A percentile compares a stretch with the other conserved stretches of the same genome.
Evolutionary conservation across 2,888 invertebrate genomes (phyloP).

Genomic region (Lasioglossum figueresi): DNA sequence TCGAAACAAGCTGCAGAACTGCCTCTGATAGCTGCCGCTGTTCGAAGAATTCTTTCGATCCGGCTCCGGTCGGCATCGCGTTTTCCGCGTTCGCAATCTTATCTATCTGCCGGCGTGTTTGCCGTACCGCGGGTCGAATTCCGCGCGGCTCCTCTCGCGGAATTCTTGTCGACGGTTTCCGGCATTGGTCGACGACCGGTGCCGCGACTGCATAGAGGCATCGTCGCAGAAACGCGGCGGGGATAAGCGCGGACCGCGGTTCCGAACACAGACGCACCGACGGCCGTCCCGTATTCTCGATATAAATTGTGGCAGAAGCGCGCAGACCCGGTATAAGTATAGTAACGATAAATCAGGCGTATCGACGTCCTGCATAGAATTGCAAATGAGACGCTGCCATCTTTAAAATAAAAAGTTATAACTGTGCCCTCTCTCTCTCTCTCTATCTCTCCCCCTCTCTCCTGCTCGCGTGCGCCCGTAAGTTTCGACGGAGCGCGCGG

Average conservation of each 20-base stretch:
- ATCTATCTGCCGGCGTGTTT: not conserved
- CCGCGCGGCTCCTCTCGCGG: not conserved
- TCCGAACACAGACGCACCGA: conserved; percentile 8
- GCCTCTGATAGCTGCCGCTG: not conserved
- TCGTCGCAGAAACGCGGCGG: not conserved
- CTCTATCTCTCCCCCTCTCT: conserved; percentile 23
- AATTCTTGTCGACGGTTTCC: not conserved
- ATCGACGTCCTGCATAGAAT: conserved; percentile 83
- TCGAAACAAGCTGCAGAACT: not conserved
- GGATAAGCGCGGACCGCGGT: not conserved
- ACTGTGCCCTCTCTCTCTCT: conserved; percentile 64
- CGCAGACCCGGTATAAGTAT: conserved; percentile 73
- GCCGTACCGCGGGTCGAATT: not conserved
- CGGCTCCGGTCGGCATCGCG: not conserved
- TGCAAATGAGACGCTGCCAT: conserved; percentile 83
- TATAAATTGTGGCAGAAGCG: conserved; percentile 74
- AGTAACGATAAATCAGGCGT: conserved; percentile 83
- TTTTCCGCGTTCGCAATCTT: conserved; percentile 1
- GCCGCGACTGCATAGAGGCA: not conserved
- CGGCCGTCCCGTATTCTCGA: conserved; percentile 57
- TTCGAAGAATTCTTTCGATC: not conserved
- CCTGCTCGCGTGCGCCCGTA: conserved; percentile 35
- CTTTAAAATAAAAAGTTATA: conserved; percentile 82
- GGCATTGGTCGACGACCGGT: not conserved
- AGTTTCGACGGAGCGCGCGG: conserved; percentile 52